Evolutionary conservation across 2,113 vertebrate genomes (phyloP), one percentile per base, ranked within the genome.

Genomic region (Glaucomys volans): DNA sequence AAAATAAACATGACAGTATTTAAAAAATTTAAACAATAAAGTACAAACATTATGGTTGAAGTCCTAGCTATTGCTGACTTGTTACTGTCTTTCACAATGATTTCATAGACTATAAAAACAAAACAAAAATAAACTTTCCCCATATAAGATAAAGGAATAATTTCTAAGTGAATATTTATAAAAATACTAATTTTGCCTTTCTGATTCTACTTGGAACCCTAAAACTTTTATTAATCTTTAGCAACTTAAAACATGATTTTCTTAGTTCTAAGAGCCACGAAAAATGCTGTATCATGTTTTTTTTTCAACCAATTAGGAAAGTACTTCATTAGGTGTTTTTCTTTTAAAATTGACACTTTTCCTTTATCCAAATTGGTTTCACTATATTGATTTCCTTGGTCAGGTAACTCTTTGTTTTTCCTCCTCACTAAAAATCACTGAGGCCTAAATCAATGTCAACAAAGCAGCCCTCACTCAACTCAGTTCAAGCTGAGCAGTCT

Each of bases 1-100:
- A 95, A 96, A 95, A 95, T 92, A 87, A 94, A 97, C 90, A 92
- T 86, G 95, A 97, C 91, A 97, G 91, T 42, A 87, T 28, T 90
- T 96, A 17, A 94, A 98, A 97, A 98, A 81, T 52, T 90, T 50
- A 81, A 97, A 91, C 86, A 77, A 96, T 98, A 97, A 98, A 97
- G 71, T 93, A 93, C 88, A 95, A 92, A 96, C 84, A 96, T 92
- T 40, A 90, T 44, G 90, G 74, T 54, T 22, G 18, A 95, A 79
- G n/a, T 67, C 81, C 95, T 96, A 93, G 47, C 37, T 79, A 62
- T 64, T 80, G 77, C 50, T 95, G 67, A 95, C 83, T 88, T 85
- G 69, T 80, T 95, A 40, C 2, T 37, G 2, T 77, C 87, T 69
- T 94, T 79, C 35, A 42, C 86, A 94, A 84, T 35, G 2, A 92